Evolutionary conservation across 2,113 vertebrate species (phyloP).

Genomic region (Microcebus lehilahytsara): DNA sequence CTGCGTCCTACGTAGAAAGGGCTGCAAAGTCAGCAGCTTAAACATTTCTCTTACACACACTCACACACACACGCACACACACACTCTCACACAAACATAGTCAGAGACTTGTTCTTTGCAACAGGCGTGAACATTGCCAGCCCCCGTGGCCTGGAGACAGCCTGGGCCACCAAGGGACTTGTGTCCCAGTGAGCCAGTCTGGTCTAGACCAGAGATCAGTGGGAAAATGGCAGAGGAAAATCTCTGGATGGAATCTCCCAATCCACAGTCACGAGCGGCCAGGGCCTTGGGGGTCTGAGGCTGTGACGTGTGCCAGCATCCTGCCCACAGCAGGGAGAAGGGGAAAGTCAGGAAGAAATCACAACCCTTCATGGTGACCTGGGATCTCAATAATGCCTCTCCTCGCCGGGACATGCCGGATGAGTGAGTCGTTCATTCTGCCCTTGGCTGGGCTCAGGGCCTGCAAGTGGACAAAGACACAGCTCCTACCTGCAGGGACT

Average conservation of each 20-base stretch:
- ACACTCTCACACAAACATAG: background rate
- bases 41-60: background rate
- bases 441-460: too few relatives aligned
- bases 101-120: slow-evolving; percentile 63
- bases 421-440: background rate
- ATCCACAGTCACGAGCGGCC: slow-evolving; percentile 69
- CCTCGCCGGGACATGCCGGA: background rate
- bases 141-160: slow-evolving; percentile 73
- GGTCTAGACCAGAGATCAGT: slow-evolving; percentile 84
- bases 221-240: slow-evolving; percentile 79
- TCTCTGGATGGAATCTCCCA: slow-evolving; percentile 81
- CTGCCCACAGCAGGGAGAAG: background rate
- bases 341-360: background rate
- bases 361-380: background rate
- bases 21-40: background rate
- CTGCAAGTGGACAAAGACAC: fast-evolving
- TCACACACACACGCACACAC: background rate
- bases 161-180: slow-evolving; percentile 77
- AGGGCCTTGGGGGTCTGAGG: background rate
- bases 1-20: background rate
- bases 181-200: slow-evolving; percentile 85
- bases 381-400: background rate
- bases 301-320: background rate
- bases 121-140: slow-evolving; percentile 73
- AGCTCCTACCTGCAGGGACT: background rate